Base-by-base conservation (phyloP, 2,888 invertebrate genomes). In the Parapristionchus giblindavisi region DNA sequence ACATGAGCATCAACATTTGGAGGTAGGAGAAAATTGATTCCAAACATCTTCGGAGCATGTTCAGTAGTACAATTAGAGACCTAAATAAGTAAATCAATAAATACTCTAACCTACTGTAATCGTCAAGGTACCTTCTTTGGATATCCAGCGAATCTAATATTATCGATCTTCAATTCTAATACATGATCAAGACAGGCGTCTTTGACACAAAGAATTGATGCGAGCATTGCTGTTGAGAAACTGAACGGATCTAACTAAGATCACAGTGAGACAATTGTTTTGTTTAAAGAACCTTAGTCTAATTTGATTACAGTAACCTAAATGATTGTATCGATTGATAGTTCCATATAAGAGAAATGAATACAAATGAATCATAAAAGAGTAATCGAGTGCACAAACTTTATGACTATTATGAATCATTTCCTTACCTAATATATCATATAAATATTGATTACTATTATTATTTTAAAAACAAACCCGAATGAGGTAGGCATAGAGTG, bases 161-260 rank as follows among this genome's bases (percentile, higher is more conserved):
- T 84, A 76, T 85, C 84, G 32, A 85, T 79, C 76, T 81, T 80
- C 76, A 84, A 68, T 48, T 81, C 83, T 74, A 86, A 84, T 8
- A 79, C 77, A 54, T 80, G 74, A 43, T 82, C 81, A 52, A 75
- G 76, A 3, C 71, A 76, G n/a, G 75, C 76, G 48, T 79, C 77
- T 54, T 83, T 84, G n/a, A 81, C 80, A 66, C 78, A 80, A 11
- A 85, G 76, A 24, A 83, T 76, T 8, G 80, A 73, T 0, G 82
- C 83, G n/a, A 85, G 76, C 78, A 84, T 81, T 52, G 78, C 78
- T 6, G 81, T 77, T 11, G 81, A 77, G 61, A 85, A 71, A 14
- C 83, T 81, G 58, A 75, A 83, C 52, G 70, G 72, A 14, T 65
- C 66, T 17, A 43, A 17, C 17, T 43, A 8, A 43, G n/a, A n/a